These are phyloP conservation scores for Beris chalybata DNA, from an alignment of 2,888 invertebrate genomes.

Conservation along the genomic window DNA sequence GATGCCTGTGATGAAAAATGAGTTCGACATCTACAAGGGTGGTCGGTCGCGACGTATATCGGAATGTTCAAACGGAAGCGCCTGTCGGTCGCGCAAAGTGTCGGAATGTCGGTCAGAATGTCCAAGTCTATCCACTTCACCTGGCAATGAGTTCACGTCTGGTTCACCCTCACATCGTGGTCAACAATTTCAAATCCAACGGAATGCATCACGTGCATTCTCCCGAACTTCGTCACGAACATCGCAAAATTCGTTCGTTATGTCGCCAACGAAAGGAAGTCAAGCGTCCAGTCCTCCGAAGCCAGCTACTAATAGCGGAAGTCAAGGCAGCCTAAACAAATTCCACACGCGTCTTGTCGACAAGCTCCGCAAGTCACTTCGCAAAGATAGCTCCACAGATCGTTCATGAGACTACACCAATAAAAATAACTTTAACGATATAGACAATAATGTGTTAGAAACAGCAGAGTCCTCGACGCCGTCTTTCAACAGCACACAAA, in stretches of 20 bases:
- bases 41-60: constrained; percentile 72
- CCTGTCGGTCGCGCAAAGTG: constrained; percentile 63
- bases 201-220: constrained; percentile 61
- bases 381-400: constrained; percentile 50
- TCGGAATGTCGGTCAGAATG: constrained; percentile 65
- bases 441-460: constrained; percentile 38
- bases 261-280: constrained; percentile 67
- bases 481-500: constrained; percentile 35
- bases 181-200: constrained; percentile 52
- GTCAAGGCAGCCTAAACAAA: constrained; percentile 67
- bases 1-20: constrained; percentile 94
- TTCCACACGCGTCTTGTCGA: constrained; percentile 73
- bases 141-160: constrained; percentile 59
- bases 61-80: constrained; percentile 62
- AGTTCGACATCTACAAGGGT: constrained; percentile 90
- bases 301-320: constrained; percentile 60
- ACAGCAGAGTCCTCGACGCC: constrained; percentile 32
- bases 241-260: constrained; percentile 63
- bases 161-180: constrained; percentile 60
- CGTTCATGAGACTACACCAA: constrained; percentile 38
- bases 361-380: constrained; percentile 69
- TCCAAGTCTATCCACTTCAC: constrained; percentile 67
- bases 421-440: constrained; percentile 23
- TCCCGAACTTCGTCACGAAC: constrained; percentile 64
- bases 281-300: constrained; percentile 55